phyloP scores from a whole-genome alignment of 2,888 invertebrate species.

The Leucoptera coffeella region DNA sequence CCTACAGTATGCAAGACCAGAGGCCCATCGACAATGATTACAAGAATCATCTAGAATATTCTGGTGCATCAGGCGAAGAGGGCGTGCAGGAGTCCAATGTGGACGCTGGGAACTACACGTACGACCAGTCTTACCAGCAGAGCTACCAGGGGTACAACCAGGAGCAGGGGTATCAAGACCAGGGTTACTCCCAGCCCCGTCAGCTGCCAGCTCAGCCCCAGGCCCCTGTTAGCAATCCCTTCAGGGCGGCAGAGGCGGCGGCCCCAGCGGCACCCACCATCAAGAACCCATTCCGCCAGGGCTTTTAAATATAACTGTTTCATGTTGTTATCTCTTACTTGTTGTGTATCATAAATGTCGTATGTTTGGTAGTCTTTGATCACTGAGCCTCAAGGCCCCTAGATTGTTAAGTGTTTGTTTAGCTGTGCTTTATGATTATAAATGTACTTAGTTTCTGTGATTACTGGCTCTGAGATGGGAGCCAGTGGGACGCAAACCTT shows the following conservation, averaged over 20 bases:
- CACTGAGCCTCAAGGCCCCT: conserved; percentile 30
- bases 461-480: background rate
- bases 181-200: conserved; percentile 12
- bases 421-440: conserved; percentile 16
- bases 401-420: conserved; percentile 24
- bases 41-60: conserved; percentile 75
- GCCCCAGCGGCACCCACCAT: conserved; percentile 24
- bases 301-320: conserved; percentile 51
- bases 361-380: conserved; percentile 41
- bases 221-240: conserved; percentile 11
- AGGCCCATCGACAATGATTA: conserved; percentile 70
- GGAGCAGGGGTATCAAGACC: conserved; percentile 11
- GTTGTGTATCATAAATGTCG: conserved; percentile 48
- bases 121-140: conserved; percentile 41
- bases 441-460: background rate
- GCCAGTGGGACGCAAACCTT: conserved; percentile 5
- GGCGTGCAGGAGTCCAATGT: conserved; percentile 60
- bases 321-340: conserved; percentile 46
- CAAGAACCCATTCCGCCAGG: conserved; percentile 79
- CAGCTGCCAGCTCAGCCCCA: conserved; percentile 7
- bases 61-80: conserved; percentile 51
- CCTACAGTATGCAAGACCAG: conserved; percentile 85
- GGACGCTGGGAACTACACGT: conserved; percentile 44
- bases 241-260: conserved; percentile 17
- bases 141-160: conserved; percentile 22